Evolutionary conservation across 2,888 invertebrate genomes (phyloP), one percentile per base, ranked within the genome.

Genomic region (Hydroisotoma schaefferi): DNA sequence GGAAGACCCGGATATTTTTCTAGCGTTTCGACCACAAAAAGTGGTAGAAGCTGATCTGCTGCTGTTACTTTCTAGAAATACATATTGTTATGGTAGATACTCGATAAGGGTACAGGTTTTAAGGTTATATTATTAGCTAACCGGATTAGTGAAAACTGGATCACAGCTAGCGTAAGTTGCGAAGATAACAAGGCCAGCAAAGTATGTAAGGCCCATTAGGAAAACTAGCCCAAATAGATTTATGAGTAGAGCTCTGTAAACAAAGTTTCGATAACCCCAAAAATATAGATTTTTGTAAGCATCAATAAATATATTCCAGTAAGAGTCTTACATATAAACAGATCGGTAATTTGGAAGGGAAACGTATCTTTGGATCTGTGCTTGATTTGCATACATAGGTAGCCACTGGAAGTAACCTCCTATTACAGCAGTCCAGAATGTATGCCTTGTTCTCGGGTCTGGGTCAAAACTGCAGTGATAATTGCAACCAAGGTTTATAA

Each of bases 21-120:
- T 75, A 94, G 82, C 61, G 86, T 84, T 64, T 87, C 85, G 80
- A 95, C 90, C 23, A 97, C 92, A 76, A 91, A 97, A 40, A 89
- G 82, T 0, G 95, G 95, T 59, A 95, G 81, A 44, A 95, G 80
- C 76, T 94, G 87, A 77, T 92, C 92, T 3, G 85, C 81, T 1
- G 84, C 86, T 52, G 79, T 79, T 59, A 90, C 87, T 67, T 87
- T 75, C 78, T 85, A 47, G 6, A 55, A 43, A 38, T 26, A 5
- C n/a, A 28, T n/a, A 49, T 8, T 23, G n/a, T 18, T 47, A n/a
- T 18, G 6, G 6, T 43, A 10, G 8, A 43, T 6, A 33, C 15
- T 33, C 15, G n/a, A n/a, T 33, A 33, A 33, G 33, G 33, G 33
- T 33, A 33, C 33, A 15, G 33, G 6, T 10, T 10, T 33, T 15